phyloP scores from a whole-genome alignment of 2,113 vertebrate species.

The Progne subis region DNA sequence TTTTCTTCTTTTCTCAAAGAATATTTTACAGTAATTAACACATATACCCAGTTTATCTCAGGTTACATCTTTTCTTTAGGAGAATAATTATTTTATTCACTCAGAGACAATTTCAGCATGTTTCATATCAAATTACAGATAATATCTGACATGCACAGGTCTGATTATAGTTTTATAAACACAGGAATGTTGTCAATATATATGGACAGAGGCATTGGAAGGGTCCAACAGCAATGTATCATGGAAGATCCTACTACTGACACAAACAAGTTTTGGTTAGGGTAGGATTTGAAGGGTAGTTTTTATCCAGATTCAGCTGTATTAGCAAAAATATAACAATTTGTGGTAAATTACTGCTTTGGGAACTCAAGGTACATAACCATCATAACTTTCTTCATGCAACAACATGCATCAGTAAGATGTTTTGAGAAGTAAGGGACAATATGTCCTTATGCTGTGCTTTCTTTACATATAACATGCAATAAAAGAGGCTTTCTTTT shows the following conservation, averaged over 20 bases:
- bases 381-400: background rate
- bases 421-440: background rate
- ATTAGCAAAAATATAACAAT: background rate
- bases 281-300: background rate
- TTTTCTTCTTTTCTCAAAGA: slow-evolving; percentile 23
- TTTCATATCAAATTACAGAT: background rate
- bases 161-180: background rate
- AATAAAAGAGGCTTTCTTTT: background rate
- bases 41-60: slow-evolving; percentile 5
- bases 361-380: background rate
- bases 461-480: background rate
- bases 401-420: background rate
- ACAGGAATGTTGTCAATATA: background rate
- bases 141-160: background rate
- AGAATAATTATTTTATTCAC: background rate
- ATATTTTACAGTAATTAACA: slow-evolving; percentile 28
- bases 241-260: background rate
- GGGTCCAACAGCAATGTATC: background rate
- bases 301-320: background rate
- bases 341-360: background rate
- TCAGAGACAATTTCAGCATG: background rate
- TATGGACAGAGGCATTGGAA: background rate
- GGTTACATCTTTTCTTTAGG: background rate
- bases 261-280: background rate
- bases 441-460: background rate